Base-by-base conservation (phyloP, 2,888 invertebrate species). In the Fragum sueziense region DNA sequence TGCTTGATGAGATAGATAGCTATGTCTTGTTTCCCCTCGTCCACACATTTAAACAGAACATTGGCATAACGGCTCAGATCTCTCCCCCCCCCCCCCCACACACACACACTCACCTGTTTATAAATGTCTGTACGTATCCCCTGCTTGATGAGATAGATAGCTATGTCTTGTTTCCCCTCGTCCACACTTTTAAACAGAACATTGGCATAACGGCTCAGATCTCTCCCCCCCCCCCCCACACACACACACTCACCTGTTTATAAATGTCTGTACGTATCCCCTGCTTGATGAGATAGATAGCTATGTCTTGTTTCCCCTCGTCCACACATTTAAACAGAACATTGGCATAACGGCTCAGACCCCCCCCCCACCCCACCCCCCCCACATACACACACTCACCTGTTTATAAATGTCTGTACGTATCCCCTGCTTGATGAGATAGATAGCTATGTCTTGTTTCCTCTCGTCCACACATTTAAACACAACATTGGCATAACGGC, bases 251-350 rank as follows among this genome's bases (percentile, higher is more conserved):
- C 25, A 89, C 90, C 88, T 89, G 88, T 85, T 90, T 90, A 62
- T 85, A 89, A 11, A 89, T 86, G 61, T 88, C 84, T 17, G 87
- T 86, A 20, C 86, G 68, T 85, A 90, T 89, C 29, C 90, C 90
- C 25, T 83, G 83, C n/a, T 82, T 76, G 34, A 89, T 87, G 31
- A 90, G 84, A 62, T 83, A 86, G 25, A 87, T 84, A 20, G 89
- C 89, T 9, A 89, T 85, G n/a, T 85, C 71, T 34, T 87, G 79
- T 37, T 85, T 81, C 1, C 84, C 79, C 14, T 79, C 70, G 59
- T 90, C 90, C 22, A 90, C 77, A 82, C 89, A 89, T 33, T 88
- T 84, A 76, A 90, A 90, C 31, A 90, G 74, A 9, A 87, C 79
- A 59, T 79, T 79, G 70, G 84, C 87, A 74, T 86, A 89, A 25